Conservation (phyloP, 2,113 vertebrate genomes). For the Irena cyanogastra region DNA sequence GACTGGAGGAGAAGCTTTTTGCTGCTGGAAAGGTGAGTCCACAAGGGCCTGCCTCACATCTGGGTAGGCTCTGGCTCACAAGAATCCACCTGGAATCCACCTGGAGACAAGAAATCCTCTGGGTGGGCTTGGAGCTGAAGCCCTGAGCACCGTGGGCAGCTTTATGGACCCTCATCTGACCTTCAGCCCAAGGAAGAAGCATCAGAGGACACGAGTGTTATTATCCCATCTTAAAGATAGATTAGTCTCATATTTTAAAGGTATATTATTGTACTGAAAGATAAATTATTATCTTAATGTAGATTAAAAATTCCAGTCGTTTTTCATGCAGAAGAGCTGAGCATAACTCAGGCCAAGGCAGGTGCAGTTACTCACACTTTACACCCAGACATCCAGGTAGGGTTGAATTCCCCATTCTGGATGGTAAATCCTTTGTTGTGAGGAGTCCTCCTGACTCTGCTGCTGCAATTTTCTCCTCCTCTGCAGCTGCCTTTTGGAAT, state of each 20-base stretch:
- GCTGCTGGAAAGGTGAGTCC: not conserved
- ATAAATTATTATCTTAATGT: not conserved
- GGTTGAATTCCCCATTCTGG: not conserved
- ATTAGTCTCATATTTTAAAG: not conserved
- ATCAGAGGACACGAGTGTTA: not conserved
- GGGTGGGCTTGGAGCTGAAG: fast-evolving
- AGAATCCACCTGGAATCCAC: no score
- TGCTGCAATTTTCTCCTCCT: not conserved
- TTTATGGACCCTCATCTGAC: not conserved
- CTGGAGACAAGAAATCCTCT: not conserved
- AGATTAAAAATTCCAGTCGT: not conserved
- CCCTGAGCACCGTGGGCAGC: not conserved
- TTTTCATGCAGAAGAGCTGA: not conserved
- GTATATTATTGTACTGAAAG: not conserved
- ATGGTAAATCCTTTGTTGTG: not conserved
- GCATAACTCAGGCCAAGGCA: not conserved
- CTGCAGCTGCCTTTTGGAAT: not conserved
- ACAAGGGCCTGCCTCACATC: fast-evolving
- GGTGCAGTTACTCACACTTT: not conserved
- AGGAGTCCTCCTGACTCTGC: not conserved
- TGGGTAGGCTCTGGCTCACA: fast-evolving
- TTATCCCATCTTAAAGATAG: not conserved
- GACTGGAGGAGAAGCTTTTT: not conserved
- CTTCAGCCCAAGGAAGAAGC: not conserved
- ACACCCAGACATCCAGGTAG: not conserved